Percentiles rank a stretch among this genome's conserved stretches.
phyloP scores from a whole-genome alignment of 2,113 vertebrate species.

The Pongo pygmaeus region DNA sequence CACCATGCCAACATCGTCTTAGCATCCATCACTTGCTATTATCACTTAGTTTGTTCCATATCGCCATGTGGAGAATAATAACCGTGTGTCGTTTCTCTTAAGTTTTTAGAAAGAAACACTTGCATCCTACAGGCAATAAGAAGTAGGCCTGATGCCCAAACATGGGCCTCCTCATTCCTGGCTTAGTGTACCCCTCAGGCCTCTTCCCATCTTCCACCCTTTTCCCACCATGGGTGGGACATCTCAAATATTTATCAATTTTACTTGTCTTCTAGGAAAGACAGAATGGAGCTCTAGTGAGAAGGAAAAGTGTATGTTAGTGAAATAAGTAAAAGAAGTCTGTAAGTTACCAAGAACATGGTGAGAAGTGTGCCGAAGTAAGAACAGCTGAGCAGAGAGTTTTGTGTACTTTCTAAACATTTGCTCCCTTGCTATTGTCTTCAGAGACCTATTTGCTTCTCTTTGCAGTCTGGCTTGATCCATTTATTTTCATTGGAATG shows the following conservation, averaged over 20 bases:
- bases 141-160: neutral
- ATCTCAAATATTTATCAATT: neutral
- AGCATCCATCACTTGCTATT: neutral
- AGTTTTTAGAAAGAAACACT: neutral
- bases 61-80: neutral
- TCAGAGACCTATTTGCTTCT: constrained; percentile 46
- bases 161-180: neutral
- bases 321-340: neutral
- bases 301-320: neutral
- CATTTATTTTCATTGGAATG: constrained; percentile 63
- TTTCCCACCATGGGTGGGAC: neutral
- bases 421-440: neutral
- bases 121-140: neutral
- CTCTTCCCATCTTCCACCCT: neutral
- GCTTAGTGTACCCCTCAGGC: neutral
- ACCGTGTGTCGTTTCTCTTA: neutral
- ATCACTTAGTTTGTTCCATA: neutral
- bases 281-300: neutral
- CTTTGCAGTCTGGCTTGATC: constrained; percentile 25
- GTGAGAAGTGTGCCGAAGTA: neutral
- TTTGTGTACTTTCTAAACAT: neutral
- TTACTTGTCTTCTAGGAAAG: neutral
- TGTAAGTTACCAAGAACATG: neutral
- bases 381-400: neutral
- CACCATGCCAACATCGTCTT: neutral